Evolutionary conservation across 1,140 invertebrate species (phyloP).

Genomic region (Chionoecetes opilio): DNA sequence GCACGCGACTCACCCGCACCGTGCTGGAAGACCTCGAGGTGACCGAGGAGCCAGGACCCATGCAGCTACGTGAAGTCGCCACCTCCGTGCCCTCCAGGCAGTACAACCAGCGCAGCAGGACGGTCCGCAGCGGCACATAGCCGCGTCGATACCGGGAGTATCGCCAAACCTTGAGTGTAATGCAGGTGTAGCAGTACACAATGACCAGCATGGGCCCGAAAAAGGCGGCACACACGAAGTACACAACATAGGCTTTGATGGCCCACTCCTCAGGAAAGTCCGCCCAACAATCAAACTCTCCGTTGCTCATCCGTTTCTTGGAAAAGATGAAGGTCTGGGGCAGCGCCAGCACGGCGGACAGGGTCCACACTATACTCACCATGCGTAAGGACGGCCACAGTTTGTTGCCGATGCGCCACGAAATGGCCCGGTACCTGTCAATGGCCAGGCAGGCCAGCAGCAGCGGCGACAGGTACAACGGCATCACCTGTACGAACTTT

Average conservation of each 20-base stretch:
- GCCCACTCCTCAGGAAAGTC: constrained; percentile 54
- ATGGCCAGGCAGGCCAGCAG: constrained; percentile 60
- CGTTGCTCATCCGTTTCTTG: background rate
- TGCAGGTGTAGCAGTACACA: constrained; percentile 69
- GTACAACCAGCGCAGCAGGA: constrained; percentile 14
- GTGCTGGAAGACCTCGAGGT: constrained; percentile 15
- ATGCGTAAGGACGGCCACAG: constrained; percentile 58
- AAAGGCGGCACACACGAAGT: constrained; percentile 58
- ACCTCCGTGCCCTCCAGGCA: constrained; percentile 29
- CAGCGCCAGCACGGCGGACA: constrained; percentile 43
- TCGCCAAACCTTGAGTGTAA: constrained; percentile 64
- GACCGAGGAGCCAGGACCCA: background rate
- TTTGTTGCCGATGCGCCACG: constrained; percentile 38
- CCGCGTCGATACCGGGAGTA: constrained; percentile 59
- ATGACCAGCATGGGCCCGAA: constrained; percentile 64
- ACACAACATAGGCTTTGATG: constrained; percentile 57
- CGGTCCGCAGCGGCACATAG: constrained; percentile 39
- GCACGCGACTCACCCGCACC: constrained; percentile 40
- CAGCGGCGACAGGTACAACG: constrained; percentile 58
- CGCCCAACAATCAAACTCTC: constrained; percentile 52
- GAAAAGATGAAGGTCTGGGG: constrained; percentile 63
- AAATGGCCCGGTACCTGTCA: constrained; percentile 62
- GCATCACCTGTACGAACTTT: constrained; percentile 68
- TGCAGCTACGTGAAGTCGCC: background rate
- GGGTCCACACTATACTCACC: constrained; percentile 40